Percentiles rank a stretch among this genome's conserved stretches.
These are phyloP conservation scores for Xyrichtys novacula DNA, from an alignment of 2,797 vertebrate species.

Conservation along the genomic window DNA sequence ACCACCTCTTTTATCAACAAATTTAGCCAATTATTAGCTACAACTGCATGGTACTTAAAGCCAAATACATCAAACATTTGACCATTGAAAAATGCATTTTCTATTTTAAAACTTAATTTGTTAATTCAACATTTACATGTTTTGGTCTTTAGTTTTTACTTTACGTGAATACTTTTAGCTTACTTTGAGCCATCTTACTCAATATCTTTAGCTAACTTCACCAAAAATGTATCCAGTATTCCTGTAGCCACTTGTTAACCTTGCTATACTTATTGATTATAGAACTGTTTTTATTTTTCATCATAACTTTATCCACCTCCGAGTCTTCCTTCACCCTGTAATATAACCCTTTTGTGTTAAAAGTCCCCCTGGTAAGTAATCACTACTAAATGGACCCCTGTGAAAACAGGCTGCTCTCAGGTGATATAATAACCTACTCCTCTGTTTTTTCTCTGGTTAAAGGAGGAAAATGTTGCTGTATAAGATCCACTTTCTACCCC, in stretches of 20 bases:
- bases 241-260: neutral
- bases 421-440: neutral
- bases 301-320: neutral
- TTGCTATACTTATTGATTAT: too few relatives aligned
- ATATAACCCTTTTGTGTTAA: neutral
- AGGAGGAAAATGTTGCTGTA: conserved; percentile 3
- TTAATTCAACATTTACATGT: too few relatives aligned
- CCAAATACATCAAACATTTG: too few relatives aligned
- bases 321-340: neutral
- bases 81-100: too few relatives aligned
- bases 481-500: conserved; percentile 27
- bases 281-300: neutral
- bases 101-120: too few relatives aligned
- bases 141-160: too few relatives aligned
- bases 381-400: neutral
- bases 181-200: neutral
- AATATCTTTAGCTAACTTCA: neutral
- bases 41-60: too few relatives aligned
- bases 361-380: neutral
- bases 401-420: neutral
- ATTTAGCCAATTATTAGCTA: too few relatives aligned
- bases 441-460: conserved; percentile 20
- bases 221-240: neutral
- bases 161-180: neutral
- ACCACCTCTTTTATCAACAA: too few relatives aligned